Percentiles rank a stretch among this genome's conserved stretches.
Conservation (phyloP, 2,888 invertebrate species). For the Tortrix viridana region DNA sequence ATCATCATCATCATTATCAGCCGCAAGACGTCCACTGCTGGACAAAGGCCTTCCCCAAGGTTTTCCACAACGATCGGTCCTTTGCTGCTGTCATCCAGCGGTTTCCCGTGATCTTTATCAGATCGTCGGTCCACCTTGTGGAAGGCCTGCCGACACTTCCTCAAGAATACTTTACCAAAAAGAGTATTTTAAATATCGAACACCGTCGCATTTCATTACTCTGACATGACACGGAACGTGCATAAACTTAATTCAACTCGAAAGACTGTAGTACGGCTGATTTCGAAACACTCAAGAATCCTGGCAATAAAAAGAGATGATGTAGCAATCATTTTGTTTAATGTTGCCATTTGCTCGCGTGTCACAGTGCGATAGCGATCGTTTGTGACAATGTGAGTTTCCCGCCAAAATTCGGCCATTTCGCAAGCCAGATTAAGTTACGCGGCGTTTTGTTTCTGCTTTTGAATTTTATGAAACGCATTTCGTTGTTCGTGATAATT, state of each 20-base stretch:
- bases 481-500: slow-evolving; percentile 44
- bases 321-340: slow-evolving; percentile 56
- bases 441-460: slow-evolving; percentile 37
- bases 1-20: too few species aligned
- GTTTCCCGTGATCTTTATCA: too few species aligned
- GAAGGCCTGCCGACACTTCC: too few species aligned
- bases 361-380: slow-evolving; percentile 52
- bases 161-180: slow-evolving; percentile 1
- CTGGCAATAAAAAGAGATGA: slow-evolving; percentile 39
- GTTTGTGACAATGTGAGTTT: slow-evolving; percentile 51
- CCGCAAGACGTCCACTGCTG: too few species aligned
- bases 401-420: slow-evolving; percentile 57
- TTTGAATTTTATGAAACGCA: slow-evolving; percentile 15
- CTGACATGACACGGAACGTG: slow-evolving; percentile 6
- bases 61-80: too few species aligned
- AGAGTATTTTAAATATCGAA: slow-evolving; percentile 1
- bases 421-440: slow-evolving; percentile 39
- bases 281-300: slow-evolving; percentile 24
- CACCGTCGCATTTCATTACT: slow-evolving; percentile 4
- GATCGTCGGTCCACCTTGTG: too few species aligned
- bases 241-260: slow-evolving; percentile 22
- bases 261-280: slow-evolving; percentile 3
- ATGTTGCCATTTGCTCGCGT: slow-evolving; percentile 57
- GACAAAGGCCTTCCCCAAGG: too few species aligned
- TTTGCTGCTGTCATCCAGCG: too few species aligned